A percentile compares a stretch with the other conserved stretches of the same genome.
Conservation (phyloP, 2,888 invertebrate genomes). For the Laspeyria flexula region DNA sequence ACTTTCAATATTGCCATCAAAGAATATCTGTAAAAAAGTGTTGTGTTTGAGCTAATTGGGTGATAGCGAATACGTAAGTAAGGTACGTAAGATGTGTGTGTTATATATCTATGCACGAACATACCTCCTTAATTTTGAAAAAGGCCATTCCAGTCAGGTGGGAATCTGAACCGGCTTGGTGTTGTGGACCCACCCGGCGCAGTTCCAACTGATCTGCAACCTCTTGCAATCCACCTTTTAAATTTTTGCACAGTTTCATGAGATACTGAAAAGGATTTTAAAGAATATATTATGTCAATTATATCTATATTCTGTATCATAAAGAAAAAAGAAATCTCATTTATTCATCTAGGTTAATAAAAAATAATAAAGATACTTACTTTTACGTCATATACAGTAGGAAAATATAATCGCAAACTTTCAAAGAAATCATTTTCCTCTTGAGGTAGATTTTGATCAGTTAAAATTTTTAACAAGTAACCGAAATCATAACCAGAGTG, state of each 20-base stretch:
- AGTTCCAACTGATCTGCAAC: slow-evolving; percentile 97
- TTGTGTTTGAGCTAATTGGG: not conserved
- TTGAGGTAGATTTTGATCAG: slow-evolving; percentile 96
- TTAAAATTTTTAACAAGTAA: slow-evolving; percentile 97
- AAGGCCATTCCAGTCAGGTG: slow-evolving; percentile 98
- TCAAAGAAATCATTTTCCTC: slow-evolving; percentile 99
- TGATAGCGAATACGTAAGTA: not conserved
- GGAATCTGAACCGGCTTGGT: slow-evolving; percentile 99
- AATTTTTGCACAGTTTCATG: slow-evolving; percentile 99
- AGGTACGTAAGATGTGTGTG: no score
- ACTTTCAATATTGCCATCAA: slow-evolving; percentile 99
- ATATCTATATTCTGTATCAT: no score
- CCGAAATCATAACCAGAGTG: slow-evolving; percentile 99
- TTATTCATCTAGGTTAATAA: no score
- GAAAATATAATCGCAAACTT: slow-evolving; percentile 96
- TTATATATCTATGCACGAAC: no score
- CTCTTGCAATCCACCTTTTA: slow-evolving; percentile 99
- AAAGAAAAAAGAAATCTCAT: no score
- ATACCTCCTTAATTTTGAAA: slow-evolving; percentile 87
- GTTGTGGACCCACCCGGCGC: slow-evolving; percentile 96
- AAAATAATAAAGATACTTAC: slow-evolving; percentile 73
- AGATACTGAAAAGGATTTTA: slow-evolving; percentile 88
- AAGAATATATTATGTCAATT: not conserved
- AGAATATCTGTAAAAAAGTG: slow-evolving; percentile 92
- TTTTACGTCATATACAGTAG: slow-evolving; percentile 99